Percentiles rank a stretch among this genome's conserved stretches.
Evolutionary conservation across 2,113 vertebrate genomes (phyloP).

Genomic region (rabbit (Oryctolagus cuniculus)): mOryCun1.1 NC_091451.1:17701501-17702000

Average conservation of each 20-base stretch:
- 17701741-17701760: conserved; percentile 17
- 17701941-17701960: conserved; percentile 46
- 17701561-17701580: conserved; percentile 31
- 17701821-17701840: not conserved
- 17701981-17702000: conserved; percentile 52
- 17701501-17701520: conserved; percentile 31
- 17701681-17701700: conserved; percentile 52
- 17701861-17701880: conserved; percentile 12
- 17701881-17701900: not conserved
- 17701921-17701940: not conserved
- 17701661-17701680: conserved; percentile 54
- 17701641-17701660: conserved; percentile 34
- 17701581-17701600: conserved; percentile 43
- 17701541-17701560: not conserved
- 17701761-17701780: not conserved
- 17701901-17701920: not conserved
- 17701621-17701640: conserved; percentile 49
- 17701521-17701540: conserved; percentile 70
- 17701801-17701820: conserved; percentile 39
- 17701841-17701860: not conserved
- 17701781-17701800: conserved; percentile 45
- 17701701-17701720: not conserved
- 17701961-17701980: conserved; percentile 55
- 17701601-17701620: conserved; percentile 61
- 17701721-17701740: conserved; percentile 43